Percentiles rank a stretch among this genome's conserved stretches.
Evolutionary conservation across 2,888 invertebrate genomes (phyloP).

Genomic region (Nezara viridula): DNA sequence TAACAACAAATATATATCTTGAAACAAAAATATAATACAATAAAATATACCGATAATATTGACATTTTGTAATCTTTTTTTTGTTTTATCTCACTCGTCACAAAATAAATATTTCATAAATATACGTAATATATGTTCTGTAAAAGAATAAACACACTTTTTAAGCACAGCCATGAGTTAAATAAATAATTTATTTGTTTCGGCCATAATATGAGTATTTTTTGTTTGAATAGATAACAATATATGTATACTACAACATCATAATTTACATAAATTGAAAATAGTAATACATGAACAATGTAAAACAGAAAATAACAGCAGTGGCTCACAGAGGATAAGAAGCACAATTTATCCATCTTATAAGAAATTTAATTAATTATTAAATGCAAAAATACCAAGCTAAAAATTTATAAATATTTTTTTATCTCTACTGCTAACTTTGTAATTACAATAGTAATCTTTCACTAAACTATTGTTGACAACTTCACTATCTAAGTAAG

Average conservation of each 20-base stretch:
- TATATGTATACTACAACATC: not conserved
- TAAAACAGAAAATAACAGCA: not conserved
- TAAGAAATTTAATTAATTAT: no score
- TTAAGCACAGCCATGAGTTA: not conserved
- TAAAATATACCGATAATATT: constrained; percentile 2
- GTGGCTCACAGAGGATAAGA: not conserved
- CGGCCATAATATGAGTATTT: not conserved
- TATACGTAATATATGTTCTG: not conserved
- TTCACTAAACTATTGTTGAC: not conserved
- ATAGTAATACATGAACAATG: not conserved
- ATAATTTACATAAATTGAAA: not conserved
- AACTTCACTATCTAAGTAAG: not conserved
- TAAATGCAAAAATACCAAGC: no score
- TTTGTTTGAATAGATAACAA: not conserved
- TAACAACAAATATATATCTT: not conserved
- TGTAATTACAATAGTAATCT: not conserved
- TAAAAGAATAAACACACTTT: not conserved
- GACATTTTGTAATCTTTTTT: not conserved
- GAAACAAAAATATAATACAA: not conserved
- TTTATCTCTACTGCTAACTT: not conserved
- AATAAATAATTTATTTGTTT: not conserved
- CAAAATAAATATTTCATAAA: constrained; percentile 13
- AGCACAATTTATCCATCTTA: not conserved
- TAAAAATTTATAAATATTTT: no score
- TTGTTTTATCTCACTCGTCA: not conserved